Evolutionary conservation across 2,888 invertebrate genomes (phyloP).

Genomic region (Alloscopus bannaensis): DNA sequence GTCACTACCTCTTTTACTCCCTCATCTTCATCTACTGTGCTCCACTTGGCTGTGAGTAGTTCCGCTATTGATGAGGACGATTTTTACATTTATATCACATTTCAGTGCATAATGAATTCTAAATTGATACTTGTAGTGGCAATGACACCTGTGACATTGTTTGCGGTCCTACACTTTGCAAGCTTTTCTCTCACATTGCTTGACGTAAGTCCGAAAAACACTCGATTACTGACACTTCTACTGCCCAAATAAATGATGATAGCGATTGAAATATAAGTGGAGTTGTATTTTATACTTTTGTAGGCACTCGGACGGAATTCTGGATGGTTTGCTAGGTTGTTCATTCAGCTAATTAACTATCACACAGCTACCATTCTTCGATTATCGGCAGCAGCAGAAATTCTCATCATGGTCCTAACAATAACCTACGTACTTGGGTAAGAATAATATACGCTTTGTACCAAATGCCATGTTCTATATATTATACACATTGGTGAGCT

Average conservation of each 20-base stretch:
- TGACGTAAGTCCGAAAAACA: slow-evolving; percentile 90
- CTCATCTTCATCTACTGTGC: slow-evolving; percentile 94
- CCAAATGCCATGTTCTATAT: too few species aligned
- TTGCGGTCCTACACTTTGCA: slow-evolving; percentile 93
- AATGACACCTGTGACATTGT: slow-evolving; percentile 91
- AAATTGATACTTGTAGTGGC: slow-evolving; percentile 82
- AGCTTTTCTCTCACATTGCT: slow-evolving; percentile 92
- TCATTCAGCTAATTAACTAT: slow-evolving; percentile 91
- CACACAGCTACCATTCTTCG: slow-evolving; percentile 93
- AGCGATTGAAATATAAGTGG: too few species aligned
- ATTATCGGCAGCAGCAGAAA: slow-evolving; percentile 94
- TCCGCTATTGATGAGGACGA: background rate
- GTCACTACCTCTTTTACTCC: slow-evolving; percentile 97
- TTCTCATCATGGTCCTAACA: slow-evolving; percentile 80
- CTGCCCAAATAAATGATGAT: too few species aligned
- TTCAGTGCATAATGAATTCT: background rate
- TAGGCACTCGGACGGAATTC: slow-evolving; percentile 95
- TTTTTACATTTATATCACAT: background rate
- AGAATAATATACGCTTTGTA: slow-evolving; percentile 76
- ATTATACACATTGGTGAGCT: too few species aligned
- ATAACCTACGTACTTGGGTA: slow-evolving; percentile 84
- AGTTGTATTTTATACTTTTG: background rate
- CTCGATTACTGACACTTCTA: too few species aligned
- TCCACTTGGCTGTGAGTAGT: slow-evolving; percentile 87
- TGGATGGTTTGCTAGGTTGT: slow-evolving; percentile 89